These are phyloP conservation scores for Cygnus olor DNA, from an alignment of 2,797 vertebrate species.

Conservation along the genomic window DNA sequence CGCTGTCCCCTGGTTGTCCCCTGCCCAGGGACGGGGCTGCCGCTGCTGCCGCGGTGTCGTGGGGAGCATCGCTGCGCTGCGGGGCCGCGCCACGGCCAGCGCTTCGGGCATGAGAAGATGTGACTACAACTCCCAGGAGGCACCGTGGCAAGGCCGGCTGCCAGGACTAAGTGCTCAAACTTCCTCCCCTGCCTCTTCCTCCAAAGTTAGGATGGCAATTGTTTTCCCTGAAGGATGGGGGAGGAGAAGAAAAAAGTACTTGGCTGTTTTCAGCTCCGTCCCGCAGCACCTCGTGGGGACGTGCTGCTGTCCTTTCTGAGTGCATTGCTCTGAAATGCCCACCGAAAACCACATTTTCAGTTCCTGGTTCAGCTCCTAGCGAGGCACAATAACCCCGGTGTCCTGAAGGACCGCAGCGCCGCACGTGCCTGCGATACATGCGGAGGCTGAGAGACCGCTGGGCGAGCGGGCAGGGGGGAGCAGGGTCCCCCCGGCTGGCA, in stretches of 20 bases:
- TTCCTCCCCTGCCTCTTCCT: not conserved
- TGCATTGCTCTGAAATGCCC: not conserved
- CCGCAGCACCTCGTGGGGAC: not conserved
- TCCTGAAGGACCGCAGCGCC: not conserved
- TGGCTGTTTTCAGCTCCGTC: not conserved
- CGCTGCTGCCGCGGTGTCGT: not conserved
- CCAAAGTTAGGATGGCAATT: not conserved
- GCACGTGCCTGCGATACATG: not conserved
- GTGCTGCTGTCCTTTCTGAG: fast-evolving
- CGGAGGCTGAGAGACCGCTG: not conserved
- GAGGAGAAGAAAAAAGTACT: not conserved
- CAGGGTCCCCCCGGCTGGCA: not conserved
- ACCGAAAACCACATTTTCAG: not conserved
- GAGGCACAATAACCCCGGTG: not conserved
- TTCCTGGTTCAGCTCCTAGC: not conserved
- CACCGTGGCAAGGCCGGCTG: not conserved
- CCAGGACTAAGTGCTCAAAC: not conserved
- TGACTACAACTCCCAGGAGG: slow-evolving; percentile 43
- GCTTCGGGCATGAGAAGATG: not conserved
- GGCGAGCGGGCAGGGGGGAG: not conserved
- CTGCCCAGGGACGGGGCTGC: not conserved
- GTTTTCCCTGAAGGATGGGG: not conserved
- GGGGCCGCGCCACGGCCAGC: not conserved
- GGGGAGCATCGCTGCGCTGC: not conserved
- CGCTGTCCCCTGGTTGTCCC: not conserved